Conservation (phyloP, 2,113 vertebrate genomes). For the Lutjanus erythropterus region DNA sequence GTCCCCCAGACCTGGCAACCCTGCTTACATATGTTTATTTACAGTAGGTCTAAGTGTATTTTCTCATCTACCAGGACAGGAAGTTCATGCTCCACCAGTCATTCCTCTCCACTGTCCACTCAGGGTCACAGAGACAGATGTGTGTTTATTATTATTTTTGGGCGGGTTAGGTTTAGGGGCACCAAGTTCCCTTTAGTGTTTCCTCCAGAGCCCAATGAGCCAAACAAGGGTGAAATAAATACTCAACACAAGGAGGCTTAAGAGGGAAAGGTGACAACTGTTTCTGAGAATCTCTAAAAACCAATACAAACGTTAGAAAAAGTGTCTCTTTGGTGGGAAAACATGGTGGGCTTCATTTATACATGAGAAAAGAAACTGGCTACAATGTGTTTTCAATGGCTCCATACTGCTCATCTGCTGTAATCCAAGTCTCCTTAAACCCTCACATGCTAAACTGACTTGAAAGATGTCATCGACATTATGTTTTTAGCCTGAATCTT, state of each 20-base stretch:
- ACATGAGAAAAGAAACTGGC: not conserved
- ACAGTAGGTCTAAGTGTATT: slow-evolving; percentile 14
- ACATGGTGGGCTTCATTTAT: not conserved
- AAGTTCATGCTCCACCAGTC: slow-evolving; percentile 60
- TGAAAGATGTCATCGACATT: no score
- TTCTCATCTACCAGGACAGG: slow-evolving; percentile 68
- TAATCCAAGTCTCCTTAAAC: no score
- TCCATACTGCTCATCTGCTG: no score
- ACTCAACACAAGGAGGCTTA: not conserved
- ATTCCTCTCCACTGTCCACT: slow-evolving; percentile 47
- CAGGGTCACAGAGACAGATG: slow-evolving; percentile 64
- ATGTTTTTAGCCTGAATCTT: no score
- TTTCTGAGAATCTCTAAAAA: not conserved
- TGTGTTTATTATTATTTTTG: slow-evolving; percentile 59
- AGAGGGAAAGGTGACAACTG: not conserved
- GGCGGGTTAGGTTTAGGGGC: slow-evolving; percentile 20
- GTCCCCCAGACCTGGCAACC: no score
- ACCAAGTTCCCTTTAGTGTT: slow-evolving; percentile 49
- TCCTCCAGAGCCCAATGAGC: slow-evolving; percentile 29
- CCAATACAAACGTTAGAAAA: not conserved
- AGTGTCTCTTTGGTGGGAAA: not conserved
- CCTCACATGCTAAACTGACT: no score
- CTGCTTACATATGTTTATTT: slow-evolving; percentile 33
- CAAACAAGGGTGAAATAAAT: slow-evolving; percentile 20
- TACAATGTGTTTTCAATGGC: not conserved